phyloP scores from a whole-genome alignment of 92 coral and sea anemone species.

The Palythoa grandiflora region DNA sequence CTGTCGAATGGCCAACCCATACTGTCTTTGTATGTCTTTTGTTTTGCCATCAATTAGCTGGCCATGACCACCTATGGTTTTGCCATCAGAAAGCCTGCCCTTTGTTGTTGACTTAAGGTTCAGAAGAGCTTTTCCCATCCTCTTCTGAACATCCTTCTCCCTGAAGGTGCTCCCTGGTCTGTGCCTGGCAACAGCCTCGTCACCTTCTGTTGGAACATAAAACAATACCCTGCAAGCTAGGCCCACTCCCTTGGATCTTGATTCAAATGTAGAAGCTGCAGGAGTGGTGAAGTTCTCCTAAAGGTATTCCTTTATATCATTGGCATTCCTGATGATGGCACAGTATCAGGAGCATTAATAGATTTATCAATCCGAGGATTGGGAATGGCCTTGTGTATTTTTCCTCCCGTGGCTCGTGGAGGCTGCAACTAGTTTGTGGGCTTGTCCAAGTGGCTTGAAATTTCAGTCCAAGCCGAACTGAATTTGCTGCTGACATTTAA shows the following conservation, averaged over 20 bases:
- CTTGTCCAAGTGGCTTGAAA: no score
- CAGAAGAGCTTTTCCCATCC: constrained; percentile 69
- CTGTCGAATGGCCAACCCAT: constrained; percentile 68
- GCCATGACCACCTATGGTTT: constrained; percentile 58
- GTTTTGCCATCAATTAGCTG: constrained; percentile 51
- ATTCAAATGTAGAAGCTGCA: not conserved
- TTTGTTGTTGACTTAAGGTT: constrained; percentile 63
- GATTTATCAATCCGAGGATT: no score
- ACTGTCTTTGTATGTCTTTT: constrained; percentile 60
- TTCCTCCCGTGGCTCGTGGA: no score
- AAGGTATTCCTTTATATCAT: constrained; percentile 1
- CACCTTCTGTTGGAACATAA: constrained; percentile 5
- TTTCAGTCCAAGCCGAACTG: no score
- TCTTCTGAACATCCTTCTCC: constrained; percentile 57
- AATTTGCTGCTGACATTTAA: no score
- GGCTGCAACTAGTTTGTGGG: no score
- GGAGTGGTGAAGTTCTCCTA: not conserved
- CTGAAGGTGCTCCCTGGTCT: constrained; percentile 59
- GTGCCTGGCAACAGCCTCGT: constrained; percentile 3
- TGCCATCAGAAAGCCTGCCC: constrained; percentile 60
- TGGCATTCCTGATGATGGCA: constrained; percentile 6
- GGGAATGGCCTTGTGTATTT: no score
- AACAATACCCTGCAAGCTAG: not conserved
- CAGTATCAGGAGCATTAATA: no score
- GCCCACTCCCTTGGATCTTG: constrained; percentile 8